Evolutionary conservation across 1,140 invertebrate genomes (phyloP).

Genomic region (Lysiphlebus fabarum): DNA sequence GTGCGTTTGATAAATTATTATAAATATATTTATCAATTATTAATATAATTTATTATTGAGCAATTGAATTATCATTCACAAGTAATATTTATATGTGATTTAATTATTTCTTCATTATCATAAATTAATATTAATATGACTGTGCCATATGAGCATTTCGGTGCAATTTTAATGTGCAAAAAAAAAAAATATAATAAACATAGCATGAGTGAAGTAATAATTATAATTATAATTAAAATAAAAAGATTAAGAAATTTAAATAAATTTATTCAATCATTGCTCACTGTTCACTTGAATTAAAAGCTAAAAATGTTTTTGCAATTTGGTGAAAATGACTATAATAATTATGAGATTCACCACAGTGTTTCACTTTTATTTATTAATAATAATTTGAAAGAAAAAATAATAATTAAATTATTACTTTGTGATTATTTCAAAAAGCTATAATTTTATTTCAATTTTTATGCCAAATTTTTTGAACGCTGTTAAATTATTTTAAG

Average conservation of each 20-base stretch:
- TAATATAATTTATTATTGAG: background rate
- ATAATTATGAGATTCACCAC: constrained; percentile 2
- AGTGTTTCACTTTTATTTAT: no score
- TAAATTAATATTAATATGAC: constrained; percentile 18
- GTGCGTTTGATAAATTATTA: background rate
- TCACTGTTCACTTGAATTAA: constrained; percentile 10
- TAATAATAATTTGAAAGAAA: no score
- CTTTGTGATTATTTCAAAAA: no score
- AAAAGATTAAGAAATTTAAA: background rate
- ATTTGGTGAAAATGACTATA: constrained; percentile 2
- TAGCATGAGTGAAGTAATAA: background rate
- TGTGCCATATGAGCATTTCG: constrained; percentile 26
- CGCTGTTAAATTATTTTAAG: constrained; percentile 10
- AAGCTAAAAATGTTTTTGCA: constrained; percentile 11
- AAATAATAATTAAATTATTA: no score
- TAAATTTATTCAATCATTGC: constrained; percentile 6
- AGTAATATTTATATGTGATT: background rate
- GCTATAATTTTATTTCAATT: no score
- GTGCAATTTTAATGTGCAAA: constrained; percentile 13
- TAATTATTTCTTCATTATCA: background rate
- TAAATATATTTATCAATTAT: background rate
- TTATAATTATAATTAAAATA: background rate
- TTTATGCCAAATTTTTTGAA: constrained; percentile 18
- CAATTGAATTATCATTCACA: no score
- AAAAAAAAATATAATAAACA: background rate